A percentile compares a stretch with the other conserved stretches of the same genome.
Conservation (phyloP, 1,140 invertebrate genomes). For the Antheraea mylitta region DNA sequence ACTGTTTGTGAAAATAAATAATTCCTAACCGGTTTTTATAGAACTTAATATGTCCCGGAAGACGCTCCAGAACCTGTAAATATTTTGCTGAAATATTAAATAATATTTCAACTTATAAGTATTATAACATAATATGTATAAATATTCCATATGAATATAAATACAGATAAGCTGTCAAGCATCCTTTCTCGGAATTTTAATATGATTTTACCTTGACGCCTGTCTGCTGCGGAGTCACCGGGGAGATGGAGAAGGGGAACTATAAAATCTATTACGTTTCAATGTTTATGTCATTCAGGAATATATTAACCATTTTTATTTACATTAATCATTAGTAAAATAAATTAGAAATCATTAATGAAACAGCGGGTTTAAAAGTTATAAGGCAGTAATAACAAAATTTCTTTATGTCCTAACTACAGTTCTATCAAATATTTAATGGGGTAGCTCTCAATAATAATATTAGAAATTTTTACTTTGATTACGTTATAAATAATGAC, state of each 20-base stretch:
- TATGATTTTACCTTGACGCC: background rate
- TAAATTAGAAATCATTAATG: too few relatives aligned
- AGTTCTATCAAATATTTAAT: too few relatives aligned
- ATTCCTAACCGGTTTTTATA: background rate
- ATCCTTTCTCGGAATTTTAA: background rate
- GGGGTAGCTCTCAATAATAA: too few relatives aligned
- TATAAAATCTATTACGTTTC: background rate
- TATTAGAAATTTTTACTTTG: too few relatives aligned
- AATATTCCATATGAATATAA: background rate
- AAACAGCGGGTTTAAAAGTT: too few relatives aligned
- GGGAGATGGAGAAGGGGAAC: background rate
- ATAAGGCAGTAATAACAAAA: too few relatives aligned
- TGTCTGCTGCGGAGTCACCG: too few relatives aligned
- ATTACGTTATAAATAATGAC: too few relatives aligned
- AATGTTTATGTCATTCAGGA: background rate
- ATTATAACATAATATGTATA: background rate
- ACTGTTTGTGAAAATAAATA: background rate
- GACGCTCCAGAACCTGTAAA: background rate
- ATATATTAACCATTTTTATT: too few relatives aligned
- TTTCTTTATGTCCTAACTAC: too few relatives aligned
- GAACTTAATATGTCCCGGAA: background rate
- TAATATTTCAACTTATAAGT: background rate
- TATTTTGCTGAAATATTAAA: background rate
- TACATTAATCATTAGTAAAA: too few relatives aligned
- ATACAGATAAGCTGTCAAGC: background rate